Conservation (phyloP, 1,140 invertebrate species). For the Macrobrachium rosenbergii region DNA sequence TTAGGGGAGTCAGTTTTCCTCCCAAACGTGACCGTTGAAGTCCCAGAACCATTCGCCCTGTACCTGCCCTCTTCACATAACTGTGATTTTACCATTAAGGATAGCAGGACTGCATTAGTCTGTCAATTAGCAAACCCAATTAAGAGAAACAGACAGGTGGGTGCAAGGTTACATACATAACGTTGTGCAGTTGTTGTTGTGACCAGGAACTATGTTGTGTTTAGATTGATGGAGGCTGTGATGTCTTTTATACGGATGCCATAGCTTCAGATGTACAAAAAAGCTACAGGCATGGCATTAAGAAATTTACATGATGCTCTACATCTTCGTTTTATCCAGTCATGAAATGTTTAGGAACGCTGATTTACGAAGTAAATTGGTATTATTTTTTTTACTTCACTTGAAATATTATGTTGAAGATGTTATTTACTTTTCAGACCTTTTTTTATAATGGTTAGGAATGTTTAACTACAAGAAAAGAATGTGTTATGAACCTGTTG, state of each 20-base stretch:
- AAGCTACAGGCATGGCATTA: too few relatives aligned
- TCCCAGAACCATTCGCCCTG: slow-evolving; percentile 9
- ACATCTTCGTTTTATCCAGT: too few relatives aligned
- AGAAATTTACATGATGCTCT: neutral
- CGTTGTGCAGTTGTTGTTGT: neutral
- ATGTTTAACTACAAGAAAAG: too few relatives aligned
- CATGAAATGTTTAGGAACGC: too few relatives aligned
- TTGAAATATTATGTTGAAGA: too few relatives aligned
- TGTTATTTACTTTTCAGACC: too few relatives aligned
- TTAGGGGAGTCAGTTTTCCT: slow-evolving; percentile 37
- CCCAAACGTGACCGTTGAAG: slow-evolving; percentile 27
- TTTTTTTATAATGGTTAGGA: too few relatives aligned
- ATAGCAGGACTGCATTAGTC: neutral
- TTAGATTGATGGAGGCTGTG: neutral
- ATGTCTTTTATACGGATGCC: neutral
- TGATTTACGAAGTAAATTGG: too few relatives aligned
- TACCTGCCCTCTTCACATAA: slow-evolving; percentile 16
- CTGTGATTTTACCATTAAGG: slow-evolving; percentile 23
- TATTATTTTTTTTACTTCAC: too few relatives aligned
- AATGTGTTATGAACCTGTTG: too few relatives aligned
- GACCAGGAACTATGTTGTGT: too few relatives aligned
- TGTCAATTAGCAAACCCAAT: slow-evolving; percentile 35
- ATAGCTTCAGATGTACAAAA: too few relatives aligned
- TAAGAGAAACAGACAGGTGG: slow-evolving; percentile 3
- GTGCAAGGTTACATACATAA: neutral